Evolutionary conservation across 2,888 invertebrate genomes (phyloP).

Genomic region (Nemoura dubitans): DNA sequence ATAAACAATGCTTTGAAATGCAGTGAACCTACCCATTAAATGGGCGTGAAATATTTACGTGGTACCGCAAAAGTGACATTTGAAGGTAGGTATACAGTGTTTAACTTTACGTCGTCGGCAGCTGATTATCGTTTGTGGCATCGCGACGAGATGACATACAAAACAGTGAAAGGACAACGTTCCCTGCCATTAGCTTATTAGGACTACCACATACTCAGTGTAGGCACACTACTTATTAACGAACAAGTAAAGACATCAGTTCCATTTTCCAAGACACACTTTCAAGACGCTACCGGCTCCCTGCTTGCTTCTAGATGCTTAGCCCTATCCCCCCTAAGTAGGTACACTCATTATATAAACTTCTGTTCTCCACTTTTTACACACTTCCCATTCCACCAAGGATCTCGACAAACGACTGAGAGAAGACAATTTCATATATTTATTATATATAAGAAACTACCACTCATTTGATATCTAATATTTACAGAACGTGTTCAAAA

Average conservation of each 20-base stretch:
- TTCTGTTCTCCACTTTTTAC: too few species aligned
- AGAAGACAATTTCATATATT: not conserved
- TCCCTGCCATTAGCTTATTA: not conserved
- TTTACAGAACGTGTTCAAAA: not conserved
- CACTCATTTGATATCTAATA: not conserved
- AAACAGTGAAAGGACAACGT: not conserved
- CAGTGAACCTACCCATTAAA: not conserved
- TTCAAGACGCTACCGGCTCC: not conserved
- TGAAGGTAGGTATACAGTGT: too few species aligned
- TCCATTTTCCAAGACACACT: not conserved
- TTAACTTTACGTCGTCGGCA: too few species aligned
- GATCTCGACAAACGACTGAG: not conserved
- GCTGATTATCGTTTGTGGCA: too few species aligned
- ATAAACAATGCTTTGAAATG: conserved; percentile 12
- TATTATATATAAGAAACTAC: not conserved
- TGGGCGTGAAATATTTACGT: not conserved
- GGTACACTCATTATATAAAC: not conserved
- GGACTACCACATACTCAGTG: not conserved
- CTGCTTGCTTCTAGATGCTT: too few species aligned
- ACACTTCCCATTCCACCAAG: not conserved
- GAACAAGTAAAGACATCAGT: not conserved
- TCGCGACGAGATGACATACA: not conserved
- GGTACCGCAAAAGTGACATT: not conserved
- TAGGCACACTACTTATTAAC: not conserved
- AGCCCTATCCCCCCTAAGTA: not conserved